Evolutionary conservation across 2,797 vertebrate species (phyloP).

Genomic region (Rousettus madagascariensis): DNA sequence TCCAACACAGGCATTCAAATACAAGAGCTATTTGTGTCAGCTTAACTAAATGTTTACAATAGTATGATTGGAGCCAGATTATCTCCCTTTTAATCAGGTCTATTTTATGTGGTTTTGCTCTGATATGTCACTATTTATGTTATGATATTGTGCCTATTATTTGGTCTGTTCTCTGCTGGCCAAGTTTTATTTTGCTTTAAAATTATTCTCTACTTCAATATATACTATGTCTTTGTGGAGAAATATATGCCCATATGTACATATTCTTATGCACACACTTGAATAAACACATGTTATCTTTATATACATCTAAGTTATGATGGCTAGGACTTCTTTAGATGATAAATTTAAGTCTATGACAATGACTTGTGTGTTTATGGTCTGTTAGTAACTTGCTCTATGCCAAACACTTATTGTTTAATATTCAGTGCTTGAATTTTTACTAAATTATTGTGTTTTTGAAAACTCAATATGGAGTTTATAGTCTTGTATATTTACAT

Average conservation of each 20-base stretch:
- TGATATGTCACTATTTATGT: not conserved
- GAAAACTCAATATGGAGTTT: not conserved
- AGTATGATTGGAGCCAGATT: not conserved
- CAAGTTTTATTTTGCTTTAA: conserved; percentile 34
- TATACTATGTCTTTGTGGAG: not conserved
- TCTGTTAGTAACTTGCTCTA: not conserved
- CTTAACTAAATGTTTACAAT: not conserved
- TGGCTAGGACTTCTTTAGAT: not conserved
- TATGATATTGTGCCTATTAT: not conserved
- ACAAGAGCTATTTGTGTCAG: not conserved
- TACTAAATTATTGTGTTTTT: not conserved
- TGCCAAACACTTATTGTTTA: not conserved
- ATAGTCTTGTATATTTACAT: not conserved
- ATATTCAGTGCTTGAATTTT: not conserved
- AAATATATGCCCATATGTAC: not conserved
- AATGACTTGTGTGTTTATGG: not conserved
- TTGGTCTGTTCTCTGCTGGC: not conserved
- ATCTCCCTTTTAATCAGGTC: not conserved
- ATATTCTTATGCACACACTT: not conserved
- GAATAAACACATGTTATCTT: not conserved
- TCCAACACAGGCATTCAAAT: not conserved
- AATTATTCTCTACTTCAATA: not conserved
- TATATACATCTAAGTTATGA: not conserved
- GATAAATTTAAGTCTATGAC: not conserved
- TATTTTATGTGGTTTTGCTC: not conserved